Conservation (phyloP, 2,888 invertebrate genomes). For the Volucella bombylans region DNA sequence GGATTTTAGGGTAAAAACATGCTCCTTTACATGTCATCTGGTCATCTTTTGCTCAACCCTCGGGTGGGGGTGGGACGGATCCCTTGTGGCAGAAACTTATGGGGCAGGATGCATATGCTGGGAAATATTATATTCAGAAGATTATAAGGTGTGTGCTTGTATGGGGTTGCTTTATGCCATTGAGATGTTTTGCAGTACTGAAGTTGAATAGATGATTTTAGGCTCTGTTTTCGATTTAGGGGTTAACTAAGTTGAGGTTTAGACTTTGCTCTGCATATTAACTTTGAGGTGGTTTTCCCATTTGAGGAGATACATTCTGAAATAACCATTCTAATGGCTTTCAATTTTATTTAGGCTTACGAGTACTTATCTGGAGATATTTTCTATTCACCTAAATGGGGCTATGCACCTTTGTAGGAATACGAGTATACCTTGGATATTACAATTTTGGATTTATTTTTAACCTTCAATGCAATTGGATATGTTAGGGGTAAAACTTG, state of each 20-base stretch:
- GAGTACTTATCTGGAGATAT: no score
- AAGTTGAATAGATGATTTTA: conserved; percentile 1
- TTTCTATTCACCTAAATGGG: no score
- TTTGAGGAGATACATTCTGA: no score
- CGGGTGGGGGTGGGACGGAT: background rate
- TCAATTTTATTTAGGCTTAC: no score
- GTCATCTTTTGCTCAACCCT: conserved; percentile 10
- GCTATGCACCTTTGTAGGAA: no score
- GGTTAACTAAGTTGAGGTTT: conserved; percentile 5
- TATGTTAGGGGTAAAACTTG: no score
- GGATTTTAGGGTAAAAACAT: conserved; percentile 65
- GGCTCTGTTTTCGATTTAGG: background rate
- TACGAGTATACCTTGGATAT: no score
- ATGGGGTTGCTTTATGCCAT: conserved; percentile 24
- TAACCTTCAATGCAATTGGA: no score
- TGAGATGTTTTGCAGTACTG: background rate
- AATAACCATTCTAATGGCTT: no score
- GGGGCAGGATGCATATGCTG: conserved; percentile 34
- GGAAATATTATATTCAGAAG: conserved; percentile 56
- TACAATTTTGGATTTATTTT: no score
- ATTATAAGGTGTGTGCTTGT: conserved; percentile 58
- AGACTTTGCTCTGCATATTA: no score
- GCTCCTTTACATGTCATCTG: conserved; percentile 64
- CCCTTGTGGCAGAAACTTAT: background rate
- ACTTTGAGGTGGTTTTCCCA: no score